phyloP scores from a whole-genome alignment of 2,113 vertebrate genomes.

The Stercorarius parasiticus region DNA sequence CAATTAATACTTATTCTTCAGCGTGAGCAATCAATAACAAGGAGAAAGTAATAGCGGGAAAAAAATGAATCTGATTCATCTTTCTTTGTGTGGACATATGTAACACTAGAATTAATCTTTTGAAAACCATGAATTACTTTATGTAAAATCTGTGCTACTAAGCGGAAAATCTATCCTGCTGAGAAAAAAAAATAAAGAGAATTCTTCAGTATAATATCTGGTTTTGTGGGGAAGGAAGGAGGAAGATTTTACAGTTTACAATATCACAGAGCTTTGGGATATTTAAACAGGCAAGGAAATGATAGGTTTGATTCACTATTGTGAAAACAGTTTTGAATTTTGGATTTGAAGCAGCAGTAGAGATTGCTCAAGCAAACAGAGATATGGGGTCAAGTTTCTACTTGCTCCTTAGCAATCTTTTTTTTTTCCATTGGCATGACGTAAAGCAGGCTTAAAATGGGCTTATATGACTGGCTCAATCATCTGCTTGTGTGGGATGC shows the following conservation, averaged over 20 bases:
- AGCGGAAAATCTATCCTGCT: constrained; percentile 3
- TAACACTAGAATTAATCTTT: constrained; percentile 39
- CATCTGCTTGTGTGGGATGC: not conserved
- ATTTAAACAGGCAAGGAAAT: constrained; percentile 2
- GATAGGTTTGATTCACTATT: not conserved
- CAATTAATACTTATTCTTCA: not conserved
- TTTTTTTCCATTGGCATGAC: not conserved
- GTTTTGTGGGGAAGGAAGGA: not conserved
- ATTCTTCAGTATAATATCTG: not conserved
- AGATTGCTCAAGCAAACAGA: not conserved
- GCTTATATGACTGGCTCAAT: not conserved
- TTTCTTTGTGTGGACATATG: not conserved
- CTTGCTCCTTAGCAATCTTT: not conserved
- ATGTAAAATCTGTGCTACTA: not conserved
- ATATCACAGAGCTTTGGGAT: not conserved
- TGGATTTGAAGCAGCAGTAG: not conserved
- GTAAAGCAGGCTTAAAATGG: not conserved
- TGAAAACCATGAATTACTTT: constrained; percentile 12
- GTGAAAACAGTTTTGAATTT: not conserved
- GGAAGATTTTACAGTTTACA: not conserved
- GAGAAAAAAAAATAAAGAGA: not conserved
- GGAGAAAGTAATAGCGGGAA: not conserved
- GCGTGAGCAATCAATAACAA: not conserved
- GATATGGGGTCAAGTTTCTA: not conserved
- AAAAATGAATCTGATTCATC: not conserved